phyloP scores from a whole-genome alignment of 2,797 vertebrate genomes.

The Todus mexicanus region DNA sequence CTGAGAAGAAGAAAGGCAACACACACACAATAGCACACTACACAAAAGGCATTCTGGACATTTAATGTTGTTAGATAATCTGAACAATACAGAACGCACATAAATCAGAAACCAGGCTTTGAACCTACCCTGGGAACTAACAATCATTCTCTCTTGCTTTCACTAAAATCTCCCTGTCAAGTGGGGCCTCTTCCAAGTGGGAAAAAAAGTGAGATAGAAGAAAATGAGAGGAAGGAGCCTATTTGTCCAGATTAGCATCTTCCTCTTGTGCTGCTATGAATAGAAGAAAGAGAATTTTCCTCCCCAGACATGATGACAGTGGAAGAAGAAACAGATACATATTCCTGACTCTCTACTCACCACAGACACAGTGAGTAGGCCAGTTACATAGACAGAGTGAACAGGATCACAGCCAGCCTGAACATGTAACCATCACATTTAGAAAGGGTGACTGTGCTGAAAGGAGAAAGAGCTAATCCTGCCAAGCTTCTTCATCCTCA shows the following conservation, averaged over 20 bases:
- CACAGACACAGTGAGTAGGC: background rate
- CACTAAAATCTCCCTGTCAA: background rate
- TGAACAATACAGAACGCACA: background rate
- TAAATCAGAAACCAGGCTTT: background rate
- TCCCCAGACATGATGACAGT: background rate
- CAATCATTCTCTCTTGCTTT: background rate
- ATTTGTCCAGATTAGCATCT: background rate
- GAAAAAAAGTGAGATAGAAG: background rate
- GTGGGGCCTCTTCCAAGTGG: background rate
- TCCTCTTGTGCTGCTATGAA: background rate
- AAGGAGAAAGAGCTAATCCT: constrained; percentile 1
- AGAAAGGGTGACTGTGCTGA: background rate
- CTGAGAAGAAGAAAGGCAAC: background rate
- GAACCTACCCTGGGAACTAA: background rate
- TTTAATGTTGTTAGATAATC: constrained; percentile 38
- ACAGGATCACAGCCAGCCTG: background rate
- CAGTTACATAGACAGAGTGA: background rate
- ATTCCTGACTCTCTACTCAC: background rate
- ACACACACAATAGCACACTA: background rate
- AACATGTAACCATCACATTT: background rate
- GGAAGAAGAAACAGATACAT: background rate
- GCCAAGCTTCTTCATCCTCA: background rate
- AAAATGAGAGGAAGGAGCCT: background rate
- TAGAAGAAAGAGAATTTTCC: background rate
- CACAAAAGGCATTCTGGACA: background rate